These are phyloP conservation scores for Bilobella aurantiaca DNA, from an alignment of 1,140 invertebrate species.

Conservation along the genomic window DNA sequence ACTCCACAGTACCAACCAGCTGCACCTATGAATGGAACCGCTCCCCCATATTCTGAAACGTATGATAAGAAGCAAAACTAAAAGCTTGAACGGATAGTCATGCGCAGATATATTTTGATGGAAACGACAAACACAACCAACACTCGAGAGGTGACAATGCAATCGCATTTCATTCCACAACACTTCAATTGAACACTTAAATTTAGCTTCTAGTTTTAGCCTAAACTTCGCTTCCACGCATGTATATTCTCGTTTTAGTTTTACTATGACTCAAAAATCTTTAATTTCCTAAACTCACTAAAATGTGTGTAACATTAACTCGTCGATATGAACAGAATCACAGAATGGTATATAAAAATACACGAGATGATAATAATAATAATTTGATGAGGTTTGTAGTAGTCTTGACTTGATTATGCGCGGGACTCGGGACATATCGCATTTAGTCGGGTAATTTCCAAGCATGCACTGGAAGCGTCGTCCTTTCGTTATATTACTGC, in stretches of 20 bases:
- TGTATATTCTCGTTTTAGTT: too few species aligned
- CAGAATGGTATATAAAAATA: slow-evolving; percentile 8
- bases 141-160: too few species aligned
- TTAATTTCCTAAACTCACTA: too few species aligned
- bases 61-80: slow-evolving; percentile 1
- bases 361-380: background rate
- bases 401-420: background rate
- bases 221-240: too few species aligned
- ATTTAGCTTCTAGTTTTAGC: too few species aligned
- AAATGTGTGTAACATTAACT: background rate
- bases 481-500: too few species aligned
- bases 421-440: background rate
- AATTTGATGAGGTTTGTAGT: background rate
- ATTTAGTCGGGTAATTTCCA: background rate
- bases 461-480: background rate
- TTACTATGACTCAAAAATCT: background rate
- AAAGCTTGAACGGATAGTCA: background rate
- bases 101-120: too few species aligned
- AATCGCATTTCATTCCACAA: too few species aligned
- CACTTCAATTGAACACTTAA: too few species aligned
- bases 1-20: background rate
- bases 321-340: slow-evolving; percentile 1
- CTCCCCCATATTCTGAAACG: background rate
- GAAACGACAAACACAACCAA: too few species aligned
- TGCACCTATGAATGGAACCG: background rate